Conservation (phyloP, 1,140 invertebrate species). For the Sitophilus oryzae region DNA sequence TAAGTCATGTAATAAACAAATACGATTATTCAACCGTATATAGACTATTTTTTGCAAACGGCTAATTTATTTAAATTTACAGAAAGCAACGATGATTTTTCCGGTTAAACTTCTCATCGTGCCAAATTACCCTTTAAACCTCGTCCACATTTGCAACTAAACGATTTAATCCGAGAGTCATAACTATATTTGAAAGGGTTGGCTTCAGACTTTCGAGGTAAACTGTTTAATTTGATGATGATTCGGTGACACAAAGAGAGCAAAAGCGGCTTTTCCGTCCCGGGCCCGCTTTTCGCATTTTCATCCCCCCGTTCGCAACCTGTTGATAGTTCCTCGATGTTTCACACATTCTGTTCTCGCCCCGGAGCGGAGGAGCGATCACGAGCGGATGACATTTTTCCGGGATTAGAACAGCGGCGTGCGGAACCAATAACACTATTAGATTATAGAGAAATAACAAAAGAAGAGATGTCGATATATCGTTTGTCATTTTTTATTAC, state of each 20-base stretch:
- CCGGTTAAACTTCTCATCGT: too few relatives aligned
- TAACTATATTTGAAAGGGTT: slow-evolving; percentile 26
- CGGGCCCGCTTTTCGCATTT: slow-evolving; percentile 24
- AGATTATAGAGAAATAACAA: too few relatives aligned
- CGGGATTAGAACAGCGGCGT: neutral
- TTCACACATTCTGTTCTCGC: slow-evolving; percentile 29
- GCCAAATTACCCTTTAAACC: neutral
- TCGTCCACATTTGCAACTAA: slow-evolving; percentile 11
- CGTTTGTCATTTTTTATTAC: too few relatives aligned
- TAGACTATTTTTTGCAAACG: too few relatives aligned
- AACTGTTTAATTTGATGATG: slow-evolving; percentile 37
- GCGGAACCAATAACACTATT: too few relatives aligned
- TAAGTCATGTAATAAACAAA: too few relatives aligned
- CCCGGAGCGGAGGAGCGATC: slow-evolving; percentile 15
- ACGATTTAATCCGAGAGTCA: slow-evolving; percentile 20
- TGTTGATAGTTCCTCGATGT: slow-evolving; percentile 30
- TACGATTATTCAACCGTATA: too few relatives aligned
- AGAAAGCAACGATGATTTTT: too few relatives aligned
- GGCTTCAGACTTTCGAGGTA: slow-evolving; percentile 20
- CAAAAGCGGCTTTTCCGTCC: slow-evolving; percentile 32
- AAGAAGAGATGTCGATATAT: too few relatives aligned
- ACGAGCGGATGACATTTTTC: slow-evolving; percentile 13
- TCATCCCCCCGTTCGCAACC: slow-evolving; percentile 28
- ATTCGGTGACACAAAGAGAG: slow-evolving; percentile 35
- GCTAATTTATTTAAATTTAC: too few relatives aligned